A percentile compares a stretch with the other conserved stretches of the same genome.
phyloP scores from a whole-genome alignment of 1,140 invertebrate species.

The Oreohelix idahoensis region DNA sequence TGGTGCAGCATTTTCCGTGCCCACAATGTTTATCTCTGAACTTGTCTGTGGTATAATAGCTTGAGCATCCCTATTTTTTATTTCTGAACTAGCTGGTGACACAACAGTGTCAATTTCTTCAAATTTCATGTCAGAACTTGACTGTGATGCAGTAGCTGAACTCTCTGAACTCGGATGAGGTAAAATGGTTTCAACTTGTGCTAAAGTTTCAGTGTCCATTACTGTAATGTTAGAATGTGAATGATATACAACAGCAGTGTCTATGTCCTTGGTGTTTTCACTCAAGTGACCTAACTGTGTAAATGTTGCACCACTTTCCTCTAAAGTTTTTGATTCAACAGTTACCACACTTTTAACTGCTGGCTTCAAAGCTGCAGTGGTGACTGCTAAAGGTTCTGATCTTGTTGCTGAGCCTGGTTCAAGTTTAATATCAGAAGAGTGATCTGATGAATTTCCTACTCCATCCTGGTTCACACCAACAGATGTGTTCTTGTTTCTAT shows the following conservation, averaged over 20 bases:
- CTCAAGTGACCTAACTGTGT: background rate
- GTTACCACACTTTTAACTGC: background rate
- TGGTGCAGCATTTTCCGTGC: background rate
- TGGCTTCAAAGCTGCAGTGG: background rate
- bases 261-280: background rate
- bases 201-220: too few species aligned
- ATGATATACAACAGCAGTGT: background rate
- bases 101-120: background rate
- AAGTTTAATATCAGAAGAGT: background rate
- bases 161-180: too few species aligned
- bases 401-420: background rate
- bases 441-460: background rate
- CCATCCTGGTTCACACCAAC: background rate
- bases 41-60: background rate
- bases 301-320: background rate
- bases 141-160: background rate
- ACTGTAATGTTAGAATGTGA: too few species aligned
- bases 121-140: background rate
- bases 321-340: background rate
- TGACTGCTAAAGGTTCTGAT: background rate
- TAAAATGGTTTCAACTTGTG: too few species aligned
- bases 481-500: background rate
- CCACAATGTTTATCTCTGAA: background rate
- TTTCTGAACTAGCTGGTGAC: background rate
- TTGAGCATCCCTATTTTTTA: background rate